These are phyloP conservation scores for Drosophila demipolita DNA, from an alignment of 2,888 invertebrate genomes.

Conservation along the genomic window DNA sequence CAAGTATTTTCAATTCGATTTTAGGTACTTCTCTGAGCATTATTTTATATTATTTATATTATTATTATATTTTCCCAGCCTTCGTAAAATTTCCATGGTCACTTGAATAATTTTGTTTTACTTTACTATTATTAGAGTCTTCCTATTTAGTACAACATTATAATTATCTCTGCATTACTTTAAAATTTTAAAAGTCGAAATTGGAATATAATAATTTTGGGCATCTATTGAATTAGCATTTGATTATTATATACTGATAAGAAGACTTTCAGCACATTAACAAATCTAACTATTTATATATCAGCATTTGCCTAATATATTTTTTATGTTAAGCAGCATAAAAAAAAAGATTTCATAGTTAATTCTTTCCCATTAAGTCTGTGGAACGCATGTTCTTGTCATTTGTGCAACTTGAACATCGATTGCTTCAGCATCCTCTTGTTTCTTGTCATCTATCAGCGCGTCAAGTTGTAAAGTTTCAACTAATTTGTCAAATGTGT, in stretches of 20 bases:
- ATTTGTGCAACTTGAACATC: slow-evolving; percentile 17
- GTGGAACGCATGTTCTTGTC: slow-evolving; percentile 17
- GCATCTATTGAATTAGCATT: no score
- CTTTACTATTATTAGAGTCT: neutral
- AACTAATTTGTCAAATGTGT: slow-evolving; percentile 76
- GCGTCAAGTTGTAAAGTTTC: slow-evolving; percentile 61
- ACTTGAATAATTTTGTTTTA: neutral
- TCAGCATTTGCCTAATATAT: neutral
- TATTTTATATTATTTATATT: no score
- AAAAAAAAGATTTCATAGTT: neutral
- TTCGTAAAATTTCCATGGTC: neutral
- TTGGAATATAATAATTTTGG: no score
- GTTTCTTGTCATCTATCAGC: slow-evolving; percentile 37
- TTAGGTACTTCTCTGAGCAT: neutral
- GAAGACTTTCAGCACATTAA: no score
- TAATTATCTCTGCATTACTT: neutral
- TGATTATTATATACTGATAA: no score
- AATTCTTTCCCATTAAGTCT: neutral
- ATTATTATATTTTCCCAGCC: neutral
- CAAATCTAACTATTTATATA: neutral
- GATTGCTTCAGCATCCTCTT: slow-evolving; percentile 25
- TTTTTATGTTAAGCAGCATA: neutral
- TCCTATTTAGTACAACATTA: neutral
- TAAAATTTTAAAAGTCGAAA: no score
- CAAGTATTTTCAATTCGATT: neutral